Conservation (phyloP, 64 coral and sea anemone species). For the Exaiptasia diaphana region DNA sequence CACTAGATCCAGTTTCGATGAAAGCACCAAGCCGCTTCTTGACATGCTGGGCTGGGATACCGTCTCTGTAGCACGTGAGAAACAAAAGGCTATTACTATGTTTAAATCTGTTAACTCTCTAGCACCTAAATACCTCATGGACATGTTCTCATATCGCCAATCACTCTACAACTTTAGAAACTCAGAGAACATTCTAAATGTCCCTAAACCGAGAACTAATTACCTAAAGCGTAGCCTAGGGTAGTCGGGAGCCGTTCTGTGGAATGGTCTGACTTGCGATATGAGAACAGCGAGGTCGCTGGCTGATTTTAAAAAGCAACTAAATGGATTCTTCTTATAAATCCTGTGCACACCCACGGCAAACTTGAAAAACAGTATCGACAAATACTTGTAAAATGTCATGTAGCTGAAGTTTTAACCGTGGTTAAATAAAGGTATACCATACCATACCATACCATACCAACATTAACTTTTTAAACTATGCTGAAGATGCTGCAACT, state of each 20-base stretch:
- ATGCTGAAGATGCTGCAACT: too few species aligned
- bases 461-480: too few species aligned
- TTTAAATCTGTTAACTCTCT: conserved; percentile 25
- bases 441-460: too few species aligned
- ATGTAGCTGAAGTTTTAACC: not conserved
- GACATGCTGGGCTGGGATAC: conserved; percentile 18
- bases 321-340: not conserved
- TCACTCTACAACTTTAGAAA: conserved; percentile 17
- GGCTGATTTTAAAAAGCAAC: not conserved
- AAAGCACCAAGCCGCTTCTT: not conserved
- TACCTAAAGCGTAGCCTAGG: conserved; percentile 24
- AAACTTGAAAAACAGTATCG: not conserved
- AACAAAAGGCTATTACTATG: conserved; percentile 44
- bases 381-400: not conserved
- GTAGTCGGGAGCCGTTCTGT: not conserved
- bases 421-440: not conserved
- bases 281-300: not conserved
- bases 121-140: conserved; percentile 4
- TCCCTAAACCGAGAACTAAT: conserved; percentile 31
- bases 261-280: not conserved
- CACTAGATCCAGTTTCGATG: conserved; percentile 7
- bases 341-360: not conserved
- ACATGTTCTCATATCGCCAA: not conserved
- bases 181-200: conserved; percentile 1
- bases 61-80: not conserved